These are phyloP conservation scores for Pelobates cultripes DNA, from an alignment of 2,797 vertebrate genomes.

Conservation along the genomic window DNA sequence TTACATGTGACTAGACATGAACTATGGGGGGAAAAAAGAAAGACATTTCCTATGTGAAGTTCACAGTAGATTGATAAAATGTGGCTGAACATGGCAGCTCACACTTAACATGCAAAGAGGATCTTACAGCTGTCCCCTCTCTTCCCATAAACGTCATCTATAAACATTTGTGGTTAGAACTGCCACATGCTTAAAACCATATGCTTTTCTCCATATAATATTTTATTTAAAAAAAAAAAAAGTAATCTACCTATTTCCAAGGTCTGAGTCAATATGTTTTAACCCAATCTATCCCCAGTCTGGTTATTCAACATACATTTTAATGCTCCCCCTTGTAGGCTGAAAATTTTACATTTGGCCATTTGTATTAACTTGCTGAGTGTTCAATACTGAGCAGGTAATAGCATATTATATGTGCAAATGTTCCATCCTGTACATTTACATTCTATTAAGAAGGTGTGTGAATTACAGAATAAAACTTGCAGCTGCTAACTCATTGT, in stretches of 20 bases:
- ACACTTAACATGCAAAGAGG: conserved; percentile 41
- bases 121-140: conserved; percentile 54
- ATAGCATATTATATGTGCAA: no score
- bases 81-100: conserved; percentile 38
- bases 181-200: conserved; percentile 43
- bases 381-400: no score
- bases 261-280: neutral
- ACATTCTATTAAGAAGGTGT: no score
- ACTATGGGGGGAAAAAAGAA: neutral
- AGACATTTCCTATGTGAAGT: neutral
- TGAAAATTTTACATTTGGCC: no score
- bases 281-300: neutral
- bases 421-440: no score
- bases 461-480: no score
- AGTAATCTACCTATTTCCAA: neutral
- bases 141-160: conserved; percentile 52
- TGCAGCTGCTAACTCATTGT: no score
- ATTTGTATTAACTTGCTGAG: no score
- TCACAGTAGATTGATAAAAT: conserved; percentile 28
- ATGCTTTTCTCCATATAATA: neutral
- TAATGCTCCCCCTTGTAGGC: neutral
- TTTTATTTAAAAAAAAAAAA: conserved; percentile 55
- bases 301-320: neutral
- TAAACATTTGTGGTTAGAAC: conserved; percentile 51
- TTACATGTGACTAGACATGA: neutral